Percentiles rank a stretch among this genome's conserved stretches.
Conservation (phyloP, 37 sponge, comb jelly and placozoan genomes). For the Chondrilla cf. caribensis region DNA sequence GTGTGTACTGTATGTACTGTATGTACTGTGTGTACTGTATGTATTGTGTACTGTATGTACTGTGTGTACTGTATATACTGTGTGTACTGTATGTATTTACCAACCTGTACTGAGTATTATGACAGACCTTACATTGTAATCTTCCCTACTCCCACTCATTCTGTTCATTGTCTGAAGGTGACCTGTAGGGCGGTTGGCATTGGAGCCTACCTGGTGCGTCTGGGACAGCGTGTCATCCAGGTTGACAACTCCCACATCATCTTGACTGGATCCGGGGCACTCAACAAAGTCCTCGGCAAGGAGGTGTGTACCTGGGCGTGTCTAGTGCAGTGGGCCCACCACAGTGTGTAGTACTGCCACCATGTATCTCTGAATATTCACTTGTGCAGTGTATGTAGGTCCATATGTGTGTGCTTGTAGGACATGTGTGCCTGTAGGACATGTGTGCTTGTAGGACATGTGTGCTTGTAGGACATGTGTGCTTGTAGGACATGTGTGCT, state of each 20-base stretch:
- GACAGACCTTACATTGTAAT: background rate
- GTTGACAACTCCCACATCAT: conserved; percentile 97
- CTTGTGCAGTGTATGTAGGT: background rate
- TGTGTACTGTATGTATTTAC: no score
- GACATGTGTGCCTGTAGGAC: no score
- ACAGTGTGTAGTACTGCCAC: background rate
- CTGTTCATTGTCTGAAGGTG: conserved; percentile 58
- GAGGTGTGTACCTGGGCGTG: conserved; percentile 18
- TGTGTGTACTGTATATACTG: no score
- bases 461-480: no score
- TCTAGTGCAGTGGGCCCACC: no score
- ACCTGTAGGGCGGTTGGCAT: conserved; percentile 96
- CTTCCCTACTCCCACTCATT: background rate
- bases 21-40: no score
- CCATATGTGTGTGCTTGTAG: background rate
- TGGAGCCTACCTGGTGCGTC: conserved; percentile 92
- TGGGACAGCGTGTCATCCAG: conserved; percentile 95
- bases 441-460: no score
- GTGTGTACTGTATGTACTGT: no score
- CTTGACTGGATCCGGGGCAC: conserved; percentile 91
- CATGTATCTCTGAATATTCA: no score
- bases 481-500: no score
- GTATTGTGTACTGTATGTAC: no score
- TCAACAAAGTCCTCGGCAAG: conserved; percentile 84
- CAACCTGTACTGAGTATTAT: no score